phyloP scores from a whole-genome alignment of 2,113 vertebrate species.

The Anolis sagrei region DNA sequence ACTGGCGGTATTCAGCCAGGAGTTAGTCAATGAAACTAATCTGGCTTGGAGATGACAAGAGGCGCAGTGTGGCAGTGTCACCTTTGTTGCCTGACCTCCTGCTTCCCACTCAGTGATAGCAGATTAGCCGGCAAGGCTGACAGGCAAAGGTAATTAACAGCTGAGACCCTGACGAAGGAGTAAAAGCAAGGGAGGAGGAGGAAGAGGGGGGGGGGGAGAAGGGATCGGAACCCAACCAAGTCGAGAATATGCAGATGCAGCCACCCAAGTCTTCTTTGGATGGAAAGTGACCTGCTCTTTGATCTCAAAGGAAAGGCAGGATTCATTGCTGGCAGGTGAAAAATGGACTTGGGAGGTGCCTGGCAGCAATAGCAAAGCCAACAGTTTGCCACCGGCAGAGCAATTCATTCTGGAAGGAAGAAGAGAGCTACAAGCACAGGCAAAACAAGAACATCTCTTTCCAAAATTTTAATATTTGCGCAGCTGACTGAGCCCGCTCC shows the following conservation, averaged over 20 bases:
- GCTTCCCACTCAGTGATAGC: constrained; percentile 61
- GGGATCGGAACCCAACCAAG: neutral
- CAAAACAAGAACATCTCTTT: too few relatives aligned
- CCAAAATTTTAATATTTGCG: too few relatives aligned
- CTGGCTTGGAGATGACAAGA: constrained; percentile 74
- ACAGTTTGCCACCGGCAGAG: too few relatives aligned
- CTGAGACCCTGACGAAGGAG: constrained; percentile 65
- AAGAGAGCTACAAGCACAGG: too few relatives aligned
- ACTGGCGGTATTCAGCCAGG: constrained; percentile 73
- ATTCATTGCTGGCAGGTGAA: neutral
- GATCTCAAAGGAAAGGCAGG: neutral
- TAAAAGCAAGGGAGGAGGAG: neutral
- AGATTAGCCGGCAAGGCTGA: constrained; percentile 73
- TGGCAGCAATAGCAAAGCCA: neutral
- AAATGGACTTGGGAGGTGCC: neutral
- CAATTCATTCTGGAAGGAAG: too few relatives aligned
- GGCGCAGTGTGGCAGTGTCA: constrained; percentile 64
- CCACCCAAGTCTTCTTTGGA: neutral
- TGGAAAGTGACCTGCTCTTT: neutral
- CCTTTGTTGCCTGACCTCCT: constrained; percentile 74
- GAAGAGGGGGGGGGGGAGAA: neutral
- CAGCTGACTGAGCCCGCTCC: too few relatives aligned
- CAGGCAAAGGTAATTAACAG: constrained; percentile 76
- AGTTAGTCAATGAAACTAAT: constrained; percentile 74
- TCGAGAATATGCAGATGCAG: accelerated